A percentile compares a stretch with the other conserved stretches of the same genome.
Evolutionary conservation across 2,113 vertebrate genomes (phyloP).

Genomic region (Periophthalmus modestus): DNA sequence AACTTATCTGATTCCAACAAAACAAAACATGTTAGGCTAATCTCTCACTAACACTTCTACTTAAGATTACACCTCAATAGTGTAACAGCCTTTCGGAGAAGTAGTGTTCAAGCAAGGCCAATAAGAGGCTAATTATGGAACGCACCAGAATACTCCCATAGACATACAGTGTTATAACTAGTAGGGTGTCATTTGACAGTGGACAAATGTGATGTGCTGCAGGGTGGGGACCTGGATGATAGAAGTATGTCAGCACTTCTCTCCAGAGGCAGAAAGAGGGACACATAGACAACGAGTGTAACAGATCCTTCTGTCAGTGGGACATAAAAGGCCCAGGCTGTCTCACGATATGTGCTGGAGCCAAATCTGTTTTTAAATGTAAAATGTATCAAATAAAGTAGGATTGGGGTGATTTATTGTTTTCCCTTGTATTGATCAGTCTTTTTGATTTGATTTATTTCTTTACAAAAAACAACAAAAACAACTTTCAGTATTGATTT

Average conservation of each 20-base stretch:
- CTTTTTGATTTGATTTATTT: no score
- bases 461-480: no score
- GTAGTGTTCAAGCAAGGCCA: neutral
- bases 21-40: conserved; percentile 8
- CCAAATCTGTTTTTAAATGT: neutral
- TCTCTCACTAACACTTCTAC: conserved; percentile 8
- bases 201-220: conserved; percentile 19
- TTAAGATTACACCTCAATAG: neutral
- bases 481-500: no score
- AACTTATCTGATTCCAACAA: conserved; percentile 12
- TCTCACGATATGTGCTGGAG: conserved; percentile 7
- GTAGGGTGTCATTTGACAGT: neutral
- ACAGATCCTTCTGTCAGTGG: conserved; percentile 19
- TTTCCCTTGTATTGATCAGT: no score
- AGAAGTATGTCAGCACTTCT: conserved; percentile 23
- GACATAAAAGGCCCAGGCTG: conserved; percentile 8
- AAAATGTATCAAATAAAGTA: neutral
- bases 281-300: conserved; percentile 15
- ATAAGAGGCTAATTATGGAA: neutral
- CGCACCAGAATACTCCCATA: conserved; percentile 1
- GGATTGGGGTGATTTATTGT: no score
- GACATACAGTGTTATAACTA: conserved; percentile 29
- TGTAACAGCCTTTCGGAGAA: neutral
- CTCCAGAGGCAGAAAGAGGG: conserved; percentile 13
- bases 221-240: conserved; percentile 27